Conservation (phyloP, 2,797 vertebrate genomes). For the Sebastes jordani region DNA sequence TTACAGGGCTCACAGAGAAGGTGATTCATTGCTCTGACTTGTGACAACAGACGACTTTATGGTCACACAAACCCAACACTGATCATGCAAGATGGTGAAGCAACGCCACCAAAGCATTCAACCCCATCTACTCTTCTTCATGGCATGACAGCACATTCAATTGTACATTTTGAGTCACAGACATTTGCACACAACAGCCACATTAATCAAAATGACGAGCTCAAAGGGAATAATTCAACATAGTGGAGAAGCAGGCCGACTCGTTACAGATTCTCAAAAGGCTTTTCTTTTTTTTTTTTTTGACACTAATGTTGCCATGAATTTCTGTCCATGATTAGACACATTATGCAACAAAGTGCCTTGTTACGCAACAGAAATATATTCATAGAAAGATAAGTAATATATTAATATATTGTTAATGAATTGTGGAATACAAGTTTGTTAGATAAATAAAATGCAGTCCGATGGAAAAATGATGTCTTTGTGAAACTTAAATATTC, state of each 20-base stretch:
- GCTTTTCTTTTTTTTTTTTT: neutral
- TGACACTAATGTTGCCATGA: conserved; percentile 5
- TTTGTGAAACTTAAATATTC: neutral
- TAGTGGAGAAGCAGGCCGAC: neutral
- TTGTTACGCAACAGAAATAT: conserved; percentile 14
- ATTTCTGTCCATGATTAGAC: neutral
- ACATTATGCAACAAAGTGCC: conserved; percentile 18
- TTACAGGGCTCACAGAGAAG: neutral
- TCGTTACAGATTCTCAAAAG: neutral
- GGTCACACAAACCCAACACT: neutral
- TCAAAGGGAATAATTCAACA: neutral
- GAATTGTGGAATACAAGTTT: neutral
- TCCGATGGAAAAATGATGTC: neutral
- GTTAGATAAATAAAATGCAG: neutral
- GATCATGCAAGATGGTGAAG: neutral
- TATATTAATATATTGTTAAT: neutral
- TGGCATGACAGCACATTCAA: too few species aligned
- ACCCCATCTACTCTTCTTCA: neutral
- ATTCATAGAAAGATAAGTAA: neutral
- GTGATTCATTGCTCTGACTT: neutral
- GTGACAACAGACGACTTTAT: neutral
- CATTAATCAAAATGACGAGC: neutral
- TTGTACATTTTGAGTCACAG: neutral
- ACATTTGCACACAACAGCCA: neutral
- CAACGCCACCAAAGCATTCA: neutral